These are phyloP conservation scores for Chelon auratus DNA, from an alignment of 2,797 vertebrate genomes.

Conservation along the genomic window DNA sequence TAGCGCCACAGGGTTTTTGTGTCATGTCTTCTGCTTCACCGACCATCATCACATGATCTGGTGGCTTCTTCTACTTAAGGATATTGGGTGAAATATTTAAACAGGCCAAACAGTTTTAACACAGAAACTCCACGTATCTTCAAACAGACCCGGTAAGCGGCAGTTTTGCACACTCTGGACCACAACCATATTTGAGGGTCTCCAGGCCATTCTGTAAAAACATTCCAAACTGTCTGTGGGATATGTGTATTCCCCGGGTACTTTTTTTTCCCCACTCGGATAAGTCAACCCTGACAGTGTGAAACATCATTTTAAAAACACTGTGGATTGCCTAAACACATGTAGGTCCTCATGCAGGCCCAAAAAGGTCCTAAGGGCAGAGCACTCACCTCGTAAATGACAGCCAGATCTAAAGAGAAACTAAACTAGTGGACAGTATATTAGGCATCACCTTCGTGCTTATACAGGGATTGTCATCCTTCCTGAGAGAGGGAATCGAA, in stretches of 20 bases:
- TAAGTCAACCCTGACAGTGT: constrained; percentile 80
- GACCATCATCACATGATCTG: constrained; percentile 12
- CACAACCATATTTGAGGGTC: constrained; percentile 51
- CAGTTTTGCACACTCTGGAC: constrained; percentile 44
- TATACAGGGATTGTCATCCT: constrained; percentile 8
- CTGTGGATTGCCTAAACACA: constrained; percentile 67
- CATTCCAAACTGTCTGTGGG: constrained; percentile 74
- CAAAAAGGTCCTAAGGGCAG: constrained; percentile 65
- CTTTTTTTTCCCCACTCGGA: constrained; percentile 64
- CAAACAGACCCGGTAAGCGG: constrained; percentile 19
- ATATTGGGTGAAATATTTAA: neutral
- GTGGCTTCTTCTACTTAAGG: neutral
- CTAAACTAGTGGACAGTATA: constrained; percentile 28
- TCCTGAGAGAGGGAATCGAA: constrained; percentile 12
- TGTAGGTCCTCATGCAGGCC: constrained; percentile 71
- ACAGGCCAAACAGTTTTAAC: neutral
- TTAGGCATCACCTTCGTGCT: constrained; percentile 26
- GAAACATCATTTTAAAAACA: constrained; percentile 78
- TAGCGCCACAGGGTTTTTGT: constrained; percentile 6
- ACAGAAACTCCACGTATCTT: neutral
- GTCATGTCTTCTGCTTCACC: constrained; percentile 9
- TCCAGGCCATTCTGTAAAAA: constrained; percentile 71
- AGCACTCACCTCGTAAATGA: constrained; percentile 71
- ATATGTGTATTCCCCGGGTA: constrained; percentile 75
- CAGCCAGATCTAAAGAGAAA: constrained; percentile 62